phyloP scores from a whole-genome alignment of 2,797 vertebrate genomes.

The Pachyuromys duprasi region DNA sequence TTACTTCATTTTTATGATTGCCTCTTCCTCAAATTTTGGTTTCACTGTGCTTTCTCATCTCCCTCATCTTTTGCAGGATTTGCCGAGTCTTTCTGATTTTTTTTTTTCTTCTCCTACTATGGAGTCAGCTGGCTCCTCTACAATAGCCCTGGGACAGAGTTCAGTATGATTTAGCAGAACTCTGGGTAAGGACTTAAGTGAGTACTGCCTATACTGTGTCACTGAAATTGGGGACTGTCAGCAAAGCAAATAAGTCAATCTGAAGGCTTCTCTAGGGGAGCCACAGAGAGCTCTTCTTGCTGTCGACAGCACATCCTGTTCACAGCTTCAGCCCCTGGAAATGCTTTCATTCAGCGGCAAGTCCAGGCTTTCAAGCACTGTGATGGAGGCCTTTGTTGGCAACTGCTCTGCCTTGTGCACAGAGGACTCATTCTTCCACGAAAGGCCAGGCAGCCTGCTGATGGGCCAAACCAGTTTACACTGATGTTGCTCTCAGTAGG shows the following conservation, averaged over 20 bases:
- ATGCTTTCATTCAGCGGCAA: conserved; percentile 76
- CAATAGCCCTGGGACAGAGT: conserved; percentile 51
- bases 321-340: conserved; percentile 75
- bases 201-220: conserved; percentile 31
- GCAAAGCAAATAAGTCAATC: conserved; percentile 68
- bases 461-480: conserved; percentile 71
- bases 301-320: conserved; percentile 68
- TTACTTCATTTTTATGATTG: conserved; percentile 53
- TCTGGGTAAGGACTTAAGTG: conserved; percentile 37
- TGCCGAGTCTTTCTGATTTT: background rate
- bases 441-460: conserved; percentile 64
- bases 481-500: conserved; percentile 60
- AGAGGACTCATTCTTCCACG: conserved; percentile 77
- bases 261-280: conserved; percentile 57
- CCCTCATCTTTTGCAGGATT: conserved; percentile 8
- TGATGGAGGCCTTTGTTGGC: conserved; percentile 77
- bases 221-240: conserved; percentile 35
- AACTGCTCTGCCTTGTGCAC: conserved; percentile 53
- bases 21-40: conserved; percentile 43
- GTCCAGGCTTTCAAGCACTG: conserved; percentile 62
- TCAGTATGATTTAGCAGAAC: conserved; percentile 43
- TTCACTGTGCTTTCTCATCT: conserved; percentile 29
- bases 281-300: conserved; percentile 53
- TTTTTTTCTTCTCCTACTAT: background rate
- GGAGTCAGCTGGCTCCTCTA: background rate